Conservation (phyloP, 2,888 invertebrate genomes). For the Eupithecia pulchellata region DNA sequence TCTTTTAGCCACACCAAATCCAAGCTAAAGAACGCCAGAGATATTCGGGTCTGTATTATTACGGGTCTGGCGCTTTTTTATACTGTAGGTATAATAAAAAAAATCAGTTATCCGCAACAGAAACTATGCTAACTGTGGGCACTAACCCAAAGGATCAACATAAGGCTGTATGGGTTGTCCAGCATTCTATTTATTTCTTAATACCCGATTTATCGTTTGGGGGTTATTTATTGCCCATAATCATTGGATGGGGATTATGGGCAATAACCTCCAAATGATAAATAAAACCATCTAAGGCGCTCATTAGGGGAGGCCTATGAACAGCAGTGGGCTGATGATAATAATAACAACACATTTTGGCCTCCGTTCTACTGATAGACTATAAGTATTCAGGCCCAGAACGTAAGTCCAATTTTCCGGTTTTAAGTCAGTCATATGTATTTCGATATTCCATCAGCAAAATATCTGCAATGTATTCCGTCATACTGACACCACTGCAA, state of each 20-base stretch:
- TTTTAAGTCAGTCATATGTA: background rate
- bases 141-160: background rate
- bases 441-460: background rate
- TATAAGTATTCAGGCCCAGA: too few species aligned
- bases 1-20: too few species aligned
- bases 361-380: too few species aligned
- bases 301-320: too few species aligned
- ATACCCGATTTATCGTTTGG: too few species aligned
- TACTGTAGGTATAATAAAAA: background rate
- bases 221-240: too few species aligned
- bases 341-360: too few species aligned
- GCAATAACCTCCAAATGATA: background rate
- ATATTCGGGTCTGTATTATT: too few species aligned
- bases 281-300: too few species aligned
- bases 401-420: background rate
- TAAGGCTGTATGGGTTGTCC: background rate
- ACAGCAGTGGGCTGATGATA: too few species aligned
- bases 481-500: slow-evolving; percentile 1
- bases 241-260: too few species aligned
- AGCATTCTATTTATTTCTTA: background rate
- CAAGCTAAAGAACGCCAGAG: background rate
- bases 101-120: background rate
- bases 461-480: background rate
- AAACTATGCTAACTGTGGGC: background rate
- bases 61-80: too few species aligned